These are phyloP conservation scores for Diplolepis rosae DNA, from an alignment of 2,888 invertebrate genomes.

Conservation along the genomic window DNA sequence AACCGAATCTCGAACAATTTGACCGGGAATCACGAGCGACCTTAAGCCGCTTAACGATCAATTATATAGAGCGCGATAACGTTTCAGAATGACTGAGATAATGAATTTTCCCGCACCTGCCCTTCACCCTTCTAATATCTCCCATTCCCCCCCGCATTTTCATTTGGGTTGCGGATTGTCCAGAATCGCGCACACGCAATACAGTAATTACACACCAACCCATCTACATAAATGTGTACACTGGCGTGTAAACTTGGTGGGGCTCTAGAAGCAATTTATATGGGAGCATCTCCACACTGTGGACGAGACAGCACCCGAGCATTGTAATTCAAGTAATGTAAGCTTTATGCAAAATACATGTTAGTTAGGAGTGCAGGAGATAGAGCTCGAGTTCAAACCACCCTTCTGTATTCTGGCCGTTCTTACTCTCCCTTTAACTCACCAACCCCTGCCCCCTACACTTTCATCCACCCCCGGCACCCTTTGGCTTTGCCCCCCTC, in stretches of 20 bases:
- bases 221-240: conserved; percentile 45
- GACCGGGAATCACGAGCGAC: conserved; percentile 43
- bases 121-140: conserved; percentile 35
- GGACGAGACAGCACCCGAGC: conserved; percentile 55
- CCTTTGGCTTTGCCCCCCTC: conserved; percentile 20
- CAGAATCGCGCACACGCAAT: conserved; percentile 39
- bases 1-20: conserved; percentile 33
- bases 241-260: conserved; percentile 57
- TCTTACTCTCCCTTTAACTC: conserved; percentile 34
- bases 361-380: conserved; percentile 72
- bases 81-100: conserved; percentile 64
- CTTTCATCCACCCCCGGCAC: neutral
- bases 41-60: conserved; percentile 59
- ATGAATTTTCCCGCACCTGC: conserved; percentile 62
- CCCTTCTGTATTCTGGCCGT: conserved; percentile 42
- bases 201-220: conserved; percentile 37
- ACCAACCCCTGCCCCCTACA: conserved; percentile 40
- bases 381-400: conserved; percentile 58
- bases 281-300: conserved; percentile 62
- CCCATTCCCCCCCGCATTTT: conserved; percentile 28
- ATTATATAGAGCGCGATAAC: conserved; percentile 64
- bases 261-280: conserved; percentile 68
- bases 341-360: conserved; percentile 73
- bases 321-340: conserved; percentile 73
- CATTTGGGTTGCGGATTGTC: conserved; percentile 34